Evolutionary conservation across 2,797 vertebrate species (phyloP).

Genomic region (Rhabdomys pumilio): DNA sequence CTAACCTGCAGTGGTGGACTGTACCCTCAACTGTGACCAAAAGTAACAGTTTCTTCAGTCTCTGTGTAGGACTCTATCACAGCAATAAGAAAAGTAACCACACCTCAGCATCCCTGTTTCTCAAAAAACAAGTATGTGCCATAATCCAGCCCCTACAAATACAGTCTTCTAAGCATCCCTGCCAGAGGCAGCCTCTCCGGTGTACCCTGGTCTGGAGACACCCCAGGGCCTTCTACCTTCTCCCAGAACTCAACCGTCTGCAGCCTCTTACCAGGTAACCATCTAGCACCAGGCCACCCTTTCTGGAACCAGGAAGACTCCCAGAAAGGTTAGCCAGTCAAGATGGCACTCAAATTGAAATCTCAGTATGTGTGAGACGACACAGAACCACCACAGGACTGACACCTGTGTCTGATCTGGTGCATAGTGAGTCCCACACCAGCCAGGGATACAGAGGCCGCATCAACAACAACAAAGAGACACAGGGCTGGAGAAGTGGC

Average conservation of each 20-base stretch:
- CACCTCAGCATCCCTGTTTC: neutral
- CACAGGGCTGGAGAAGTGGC: neutral
- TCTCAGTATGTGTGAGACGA: neutral
- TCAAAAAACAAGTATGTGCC: neutral
- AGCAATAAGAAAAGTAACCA: neutral
- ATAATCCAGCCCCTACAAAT: neutral
- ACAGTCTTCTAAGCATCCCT: neutral
- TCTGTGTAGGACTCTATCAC: neutral
- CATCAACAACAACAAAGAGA: neutral
- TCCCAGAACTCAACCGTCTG: neutral
- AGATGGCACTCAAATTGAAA: neutral
- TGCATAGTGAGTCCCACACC: neutral
- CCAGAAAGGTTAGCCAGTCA: neutral
- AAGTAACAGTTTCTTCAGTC: neutral
- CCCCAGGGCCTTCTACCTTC: neutral
- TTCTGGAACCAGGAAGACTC: neutral
- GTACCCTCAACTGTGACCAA: neutral
- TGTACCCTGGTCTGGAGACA: neutral
- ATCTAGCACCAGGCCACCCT: neutral
- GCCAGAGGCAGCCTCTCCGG: neutral
- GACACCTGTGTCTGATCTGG: neutral
- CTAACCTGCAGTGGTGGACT: neutral
- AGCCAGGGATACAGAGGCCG: neutral
- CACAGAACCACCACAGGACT: neutral
- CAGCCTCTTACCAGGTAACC: neutral